Percentiles rank a stretch among this genome's conserved stretches.
These are phyloP conservation scores for Drosophila dives DNA, from an alignment of 2,888 invertebrate species.

Conservation along the genomic window DNA sequence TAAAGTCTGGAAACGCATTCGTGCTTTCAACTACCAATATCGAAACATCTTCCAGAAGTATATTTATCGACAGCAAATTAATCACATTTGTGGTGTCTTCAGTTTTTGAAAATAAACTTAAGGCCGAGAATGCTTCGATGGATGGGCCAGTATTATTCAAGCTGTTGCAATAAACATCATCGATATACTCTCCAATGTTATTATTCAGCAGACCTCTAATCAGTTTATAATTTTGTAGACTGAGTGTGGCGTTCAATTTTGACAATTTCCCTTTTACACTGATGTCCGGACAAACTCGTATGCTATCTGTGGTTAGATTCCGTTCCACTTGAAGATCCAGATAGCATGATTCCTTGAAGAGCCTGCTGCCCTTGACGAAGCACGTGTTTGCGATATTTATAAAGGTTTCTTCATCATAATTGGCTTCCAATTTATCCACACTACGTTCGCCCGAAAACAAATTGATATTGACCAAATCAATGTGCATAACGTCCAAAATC, in stretches of 20 bases:
- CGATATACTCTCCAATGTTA: conserved; percentile 95
- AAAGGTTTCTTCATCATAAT: conserved; percentile 57
- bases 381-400: conserved; percentile 82
- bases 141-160: conserved; percentile 77
- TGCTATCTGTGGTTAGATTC: conserved; percentile 88
- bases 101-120: conserved; percentile 64
- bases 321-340: conserved; percentile 92
- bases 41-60: conserved; percentile 94
- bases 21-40: conserved; percentile 85
- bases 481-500: conserved; percentile 88
- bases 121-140: conserved; percentile 78
- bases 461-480: conserved; percentile 89
- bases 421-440: conserved; percentile 46
- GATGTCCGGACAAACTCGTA: conserved; percentile 90
- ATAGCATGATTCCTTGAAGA: conserved; percentile 93
- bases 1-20: conserved; percentile 40
- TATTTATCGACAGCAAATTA: conserved; percentile 91
- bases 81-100: conserved; percentile 87
- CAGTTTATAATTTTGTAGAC: conserved; percentile 93
- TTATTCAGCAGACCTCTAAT: conserved; percentile 94
- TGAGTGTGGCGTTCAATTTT: conserved; percentile 92
- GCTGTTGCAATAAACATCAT: conserved; percentile 86
- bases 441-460: conserved; percentile 87
- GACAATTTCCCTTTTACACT: conserved; percentile 94
- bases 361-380: conserved; percentile 87